Conservation (phyloP, 2,797 vertebrate species). For the Menidia menidia region DNA sequence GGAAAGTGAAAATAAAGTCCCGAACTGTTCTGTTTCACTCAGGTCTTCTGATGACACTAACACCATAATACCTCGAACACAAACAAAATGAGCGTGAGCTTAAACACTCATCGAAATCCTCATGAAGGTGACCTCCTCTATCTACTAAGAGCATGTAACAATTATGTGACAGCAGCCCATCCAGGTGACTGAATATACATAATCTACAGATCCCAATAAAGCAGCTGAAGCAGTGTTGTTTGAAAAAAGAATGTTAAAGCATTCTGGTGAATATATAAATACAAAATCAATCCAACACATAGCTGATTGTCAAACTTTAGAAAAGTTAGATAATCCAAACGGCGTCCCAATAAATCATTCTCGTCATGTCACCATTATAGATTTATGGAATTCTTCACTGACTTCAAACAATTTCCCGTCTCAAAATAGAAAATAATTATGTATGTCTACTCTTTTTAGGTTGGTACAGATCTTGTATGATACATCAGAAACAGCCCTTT, state of each 20-base stretch:
- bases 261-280: slow-evolving; percentile 23
- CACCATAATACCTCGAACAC: no score
- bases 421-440: slow-evolving; percentile 31
- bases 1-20: no score
- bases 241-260: slow-evolving; percentile 38
- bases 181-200: no score
- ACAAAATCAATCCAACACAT: slow-evolving; percentile 64
- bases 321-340: slow-evolving; percentile 34
- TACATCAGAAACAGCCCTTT: slow-evolving; percentile 20
- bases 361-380: slow-evolving; percentile 28
- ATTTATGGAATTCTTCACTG: slow-evolving; percentile 21
- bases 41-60: no score
- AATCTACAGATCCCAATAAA: no score
- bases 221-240: not conserved
- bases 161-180: no score
- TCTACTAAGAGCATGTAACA: no score
- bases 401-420: slow-evolving; percentile 24
- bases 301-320: slow-evolving; percentile 65
- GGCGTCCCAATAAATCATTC: no score
- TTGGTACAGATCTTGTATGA: slow-evolving; percentile 15
- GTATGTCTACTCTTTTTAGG: slow-evolving; percentile 2
- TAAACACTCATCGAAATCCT: no score
- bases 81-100: no score
- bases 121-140: no score
- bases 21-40: no score